These are phyloP conservation scores for Phrynocephalus vlangalii DNA, from an alignment of 2,797 vertebrate genomes.

Conservation along the genomic window DNA sequence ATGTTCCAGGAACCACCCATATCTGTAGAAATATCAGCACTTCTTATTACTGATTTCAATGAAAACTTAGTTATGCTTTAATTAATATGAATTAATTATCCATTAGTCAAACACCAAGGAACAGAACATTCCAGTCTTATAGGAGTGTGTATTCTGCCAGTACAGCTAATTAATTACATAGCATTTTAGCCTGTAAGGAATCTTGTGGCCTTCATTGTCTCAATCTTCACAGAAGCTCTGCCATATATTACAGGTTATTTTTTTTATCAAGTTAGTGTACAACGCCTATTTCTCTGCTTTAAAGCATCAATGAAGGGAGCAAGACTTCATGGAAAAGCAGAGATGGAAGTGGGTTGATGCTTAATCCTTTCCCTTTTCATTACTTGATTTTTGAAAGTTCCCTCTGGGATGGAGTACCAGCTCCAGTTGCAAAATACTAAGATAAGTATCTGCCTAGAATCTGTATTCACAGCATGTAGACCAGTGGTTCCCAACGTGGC, in stretches of 20 bases:
- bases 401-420: no score
- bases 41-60: not conserved
- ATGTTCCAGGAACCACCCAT: constrained; percentile 11
- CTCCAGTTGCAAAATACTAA: not conserved
- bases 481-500: no score
- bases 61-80: not conserved
- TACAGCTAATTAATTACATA: not conserved
- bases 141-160: no score
- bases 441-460: not conserved
- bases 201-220: not conserved
- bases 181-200: not conserved
- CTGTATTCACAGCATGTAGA: not conserved
- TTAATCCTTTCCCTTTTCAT: not conserved
- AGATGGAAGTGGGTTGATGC: not conserved
- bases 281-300: not conserved
- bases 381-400: no score
- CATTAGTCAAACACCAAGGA: not conserved
- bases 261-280: not conserved
- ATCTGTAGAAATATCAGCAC: not conserved
- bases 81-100: not conserved
- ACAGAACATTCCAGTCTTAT: not conserved
- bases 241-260: not conserved
- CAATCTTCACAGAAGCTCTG: not conserved
- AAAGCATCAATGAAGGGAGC: not conserved
- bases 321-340: not conserved